Conservation (phyloP, 2,113 vertebrate genomes). For the Baryphthengus martii region DNA sequence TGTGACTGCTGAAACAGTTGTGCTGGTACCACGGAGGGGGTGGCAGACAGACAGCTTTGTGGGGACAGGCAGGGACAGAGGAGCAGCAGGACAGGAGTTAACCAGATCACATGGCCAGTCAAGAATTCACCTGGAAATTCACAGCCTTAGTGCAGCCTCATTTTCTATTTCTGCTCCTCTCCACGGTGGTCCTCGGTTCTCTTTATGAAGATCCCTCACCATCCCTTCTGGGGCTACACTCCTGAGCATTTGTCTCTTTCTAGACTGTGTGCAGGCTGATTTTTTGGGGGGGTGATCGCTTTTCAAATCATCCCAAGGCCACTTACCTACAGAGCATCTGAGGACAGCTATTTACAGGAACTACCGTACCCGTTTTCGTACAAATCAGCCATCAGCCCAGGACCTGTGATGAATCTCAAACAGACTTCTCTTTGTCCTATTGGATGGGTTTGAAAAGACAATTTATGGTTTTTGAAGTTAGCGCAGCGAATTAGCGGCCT, state of each 20-base stretch:
- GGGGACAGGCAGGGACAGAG: background rate
- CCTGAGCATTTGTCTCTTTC: background rate
- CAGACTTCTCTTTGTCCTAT: slow-evolving; percentile 18
- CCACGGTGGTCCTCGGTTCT: background rate
- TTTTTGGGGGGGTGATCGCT: background rate
- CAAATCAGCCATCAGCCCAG: slow-evolving; percentile 3
- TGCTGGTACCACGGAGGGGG: background rate
- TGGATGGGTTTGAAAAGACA: slow-evolving; percentile 11
- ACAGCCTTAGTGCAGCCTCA: background rate
- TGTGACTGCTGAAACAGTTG: background rate
- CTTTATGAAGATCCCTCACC: background rate
- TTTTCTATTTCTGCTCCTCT: background rate
- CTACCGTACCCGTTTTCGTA: slow-evolving; percentile 21
- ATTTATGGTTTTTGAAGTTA: slow-evolving; percentile 9
- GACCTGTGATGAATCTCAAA: slow-evolving; percentile 18
- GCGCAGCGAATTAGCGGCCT: background rate
- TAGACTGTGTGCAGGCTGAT: background rate
- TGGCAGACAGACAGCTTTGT: background rate
- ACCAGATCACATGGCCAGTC: no score
- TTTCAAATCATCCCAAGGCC: background rate
- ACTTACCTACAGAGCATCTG: background rate
- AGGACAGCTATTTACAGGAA: background rate
- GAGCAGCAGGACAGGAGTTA: background rate
- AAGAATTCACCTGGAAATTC: background rate
- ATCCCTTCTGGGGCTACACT: background rate